phyloP scores from a whole-genome alignment of 2,888 invertebrate species.

The Eristalinus aeneus region DNA sequence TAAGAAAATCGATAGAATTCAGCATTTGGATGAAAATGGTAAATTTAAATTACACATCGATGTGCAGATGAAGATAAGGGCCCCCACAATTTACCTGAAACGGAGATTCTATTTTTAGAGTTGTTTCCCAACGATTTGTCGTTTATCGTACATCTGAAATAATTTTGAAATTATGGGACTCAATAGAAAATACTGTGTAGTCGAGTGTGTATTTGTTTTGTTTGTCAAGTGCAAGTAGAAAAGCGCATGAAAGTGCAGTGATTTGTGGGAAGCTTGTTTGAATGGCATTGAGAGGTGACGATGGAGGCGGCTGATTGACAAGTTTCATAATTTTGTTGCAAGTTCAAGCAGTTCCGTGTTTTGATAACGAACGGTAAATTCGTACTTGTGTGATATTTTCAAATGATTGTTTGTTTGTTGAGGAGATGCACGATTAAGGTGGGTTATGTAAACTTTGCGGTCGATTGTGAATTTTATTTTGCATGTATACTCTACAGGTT shows the following conservation, averaged over 20 bases:
- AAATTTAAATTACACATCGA: not conserved
- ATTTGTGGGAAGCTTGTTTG: constrained; percentile 10
- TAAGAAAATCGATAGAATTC: constrained; percentile 11
- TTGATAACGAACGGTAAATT: constrained; percentile 34
- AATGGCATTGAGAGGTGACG: constrained; percentile 15
- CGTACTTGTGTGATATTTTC: constrained; percentile 13
- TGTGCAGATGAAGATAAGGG: not conserved
- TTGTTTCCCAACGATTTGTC: not conserved
- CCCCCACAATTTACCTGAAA: not conserved
- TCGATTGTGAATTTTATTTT: too few species aligned
- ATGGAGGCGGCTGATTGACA: not conserved
- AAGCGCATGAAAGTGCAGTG: constrained; percentile 10
- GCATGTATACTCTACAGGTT: too few species aligned
- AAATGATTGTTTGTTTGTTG: not conserved
- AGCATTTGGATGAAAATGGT: not conserved
- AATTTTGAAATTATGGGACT: not conserved
- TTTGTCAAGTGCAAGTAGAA: constrained; percentile 1
- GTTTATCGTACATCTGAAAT: not conserved
- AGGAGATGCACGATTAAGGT: too few species aligned
- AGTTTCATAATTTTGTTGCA: not conserved
- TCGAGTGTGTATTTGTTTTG: not conserved
- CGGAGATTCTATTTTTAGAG: constrained; percentile 8
- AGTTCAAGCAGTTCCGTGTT: constrained; percentile 26
- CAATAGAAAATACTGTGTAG: not conserved
- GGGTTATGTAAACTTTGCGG: too few species aligned